Conservation (phyloP, 2,888 invertebrate species). For the Argyresthia albistria region DNA sequence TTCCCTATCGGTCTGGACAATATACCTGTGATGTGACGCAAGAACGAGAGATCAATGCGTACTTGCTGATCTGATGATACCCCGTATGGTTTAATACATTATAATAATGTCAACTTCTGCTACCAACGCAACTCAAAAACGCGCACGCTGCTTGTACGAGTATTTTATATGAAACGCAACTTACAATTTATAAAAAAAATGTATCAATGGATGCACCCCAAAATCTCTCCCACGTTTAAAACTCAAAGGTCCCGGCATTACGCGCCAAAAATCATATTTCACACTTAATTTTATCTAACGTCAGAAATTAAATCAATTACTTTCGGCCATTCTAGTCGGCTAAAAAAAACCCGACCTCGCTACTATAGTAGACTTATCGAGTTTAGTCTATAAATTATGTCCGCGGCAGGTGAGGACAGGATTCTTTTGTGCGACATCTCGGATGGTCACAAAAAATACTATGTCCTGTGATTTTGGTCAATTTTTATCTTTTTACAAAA, state of each 20-base stretch:
- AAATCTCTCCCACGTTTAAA: conserved; percentile 6
- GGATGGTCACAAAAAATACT: conserved; percentile 39
- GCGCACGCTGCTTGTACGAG: too few relatives aligned
- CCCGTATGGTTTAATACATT: too few relatives aligned
- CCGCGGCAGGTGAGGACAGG: conserved; percentile 57
- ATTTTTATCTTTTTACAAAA: conserved; percentile 59
- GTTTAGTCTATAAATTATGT: conserved; percentile 46
- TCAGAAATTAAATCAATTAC: conserved; percentile 62
- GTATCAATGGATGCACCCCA: neutral
- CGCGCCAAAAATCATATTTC: conserved; percentile 45
- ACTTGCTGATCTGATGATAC: too few relatives aligned
- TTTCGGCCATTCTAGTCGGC: conserved; percentile 8
- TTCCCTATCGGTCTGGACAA: too few relatives aligned
- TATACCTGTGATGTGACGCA: too few relatives aligned
- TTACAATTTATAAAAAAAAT: too few relatives aligned
- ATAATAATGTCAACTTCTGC: too few relatives aligned
- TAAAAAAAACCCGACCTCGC: too few relatives aligned
- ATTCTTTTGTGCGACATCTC: conserved; percentile 27
- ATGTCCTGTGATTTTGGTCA: conserved; percentile 64
- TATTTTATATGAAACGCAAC: too few relatives aligned
- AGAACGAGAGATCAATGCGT: too few relatives aligned
- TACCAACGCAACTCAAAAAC: too few relatives aligned
- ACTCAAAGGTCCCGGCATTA: conserved; percentile 6
- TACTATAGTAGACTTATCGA: too few relatives aligned
- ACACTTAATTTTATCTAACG: conserved; percentile 59